Conservation (phyloP, 2,113 vertebrate species). For the Catharus minimus region DNA sequence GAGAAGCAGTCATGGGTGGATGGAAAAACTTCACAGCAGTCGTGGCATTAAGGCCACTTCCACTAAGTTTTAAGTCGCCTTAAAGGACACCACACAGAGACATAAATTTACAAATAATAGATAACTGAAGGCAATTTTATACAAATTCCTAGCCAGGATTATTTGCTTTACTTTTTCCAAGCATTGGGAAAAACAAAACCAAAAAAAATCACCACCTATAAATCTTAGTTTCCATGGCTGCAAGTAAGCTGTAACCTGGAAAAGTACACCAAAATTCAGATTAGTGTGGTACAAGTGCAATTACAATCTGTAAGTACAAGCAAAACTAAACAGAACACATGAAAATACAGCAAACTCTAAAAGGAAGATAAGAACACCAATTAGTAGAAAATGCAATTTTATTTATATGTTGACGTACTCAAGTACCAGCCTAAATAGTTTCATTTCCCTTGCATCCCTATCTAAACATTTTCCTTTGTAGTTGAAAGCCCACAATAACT, state of each 20-base stretch:
- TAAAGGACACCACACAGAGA: not conserved
- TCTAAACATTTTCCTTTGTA: not conserved
- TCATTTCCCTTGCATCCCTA: not conserved
- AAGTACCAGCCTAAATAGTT: not conserved
- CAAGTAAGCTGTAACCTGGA: not conserved
- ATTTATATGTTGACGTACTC: not conserved
- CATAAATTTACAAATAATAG: not conserved
- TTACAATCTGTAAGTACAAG: not conserved
- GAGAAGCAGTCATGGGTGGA: not conserved
- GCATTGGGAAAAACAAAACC: not conserved
- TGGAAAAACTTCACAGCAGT: not conserved
- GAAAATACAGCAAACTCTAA: not conserved
- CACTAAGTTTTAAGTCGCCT: not conserved
- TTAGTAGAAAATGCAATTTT: not conserved
- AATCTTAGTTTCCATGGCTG: not conserved
- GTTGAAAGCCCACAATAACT: not conserved
- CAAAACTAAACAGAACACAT: not conserved
- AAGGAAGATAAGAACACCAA: not conserved
- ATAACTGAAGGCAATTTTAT: not conserved
- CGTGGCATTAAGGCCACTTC: fast-evolving
- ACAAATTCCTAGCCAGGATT: not conserved
- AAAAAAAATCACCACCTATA: not conserved
- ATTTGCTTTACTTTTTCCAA: not conserved
- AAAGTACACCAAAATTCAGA: not conserved
- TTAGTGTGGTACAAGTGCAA: not conserved